Evolutionary conservation across 2,888 invertebrate genomes (phyloP), one percentile per base, ranked within the genome.

Genomic region (Sminthurides aquaticus): DNA sequence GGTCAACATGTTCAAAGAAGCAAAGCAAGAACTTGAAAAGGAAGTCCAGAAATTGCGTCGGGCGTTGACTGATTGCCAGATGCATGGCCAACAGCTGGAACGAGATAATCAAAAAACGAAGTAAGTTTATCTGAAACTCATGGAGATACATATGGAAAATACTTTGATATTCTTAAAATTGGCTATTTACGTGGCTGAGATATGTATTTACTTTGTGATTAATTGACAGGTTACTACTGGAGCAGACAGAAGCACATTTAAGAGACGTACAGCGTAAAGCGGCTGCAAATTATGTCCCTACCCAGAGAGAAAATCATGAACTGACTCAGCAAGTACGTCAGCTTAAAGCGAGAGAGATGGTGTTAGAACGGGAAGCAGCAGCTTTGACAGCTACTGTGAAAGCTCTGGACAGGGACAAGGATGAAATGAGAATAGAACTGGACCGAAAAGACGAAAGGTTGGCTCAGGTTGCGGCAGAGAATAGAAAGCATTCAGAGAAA

Each of bases 361-460:
- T 67, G 25, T 48, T 71, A 57, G 71, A 71, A 57, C 57, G 68
- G 48, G 73, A 73, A 62, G 67, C 68, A 18, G 59, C 57, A 2
- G 60, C 66, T 27, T 56, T 71, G 3, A 56, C 64, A 26, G 54
- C 61, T 11, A 65, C 69, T 18, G 57, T 72, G 20, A 66, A 66
- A 52, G 69, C 60, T 48, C 57, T 73, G 15, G 73, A 73, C 55
- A 61, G 70, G 24, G 74, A 74, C 26, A 72, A 71, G 24, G 72
- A 71, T 62, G 69, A 69, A 60, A 69, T 70, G 69, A 64, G 71
- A 22, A 65, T 66, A 1, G 74, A 74, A 25, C 34, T 72, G 15
- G 71, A 72, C 29, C 60, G 65, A 18, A 74, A 74, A 52, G 72
- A 74, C 29, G 71, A 72, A 60, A 65, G 65, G 49, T 43, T 72